Evolutionary conservation across 2,888 invertebrate species (phyloP).

Genomic region (Cheilosia vulpina): DNA sequence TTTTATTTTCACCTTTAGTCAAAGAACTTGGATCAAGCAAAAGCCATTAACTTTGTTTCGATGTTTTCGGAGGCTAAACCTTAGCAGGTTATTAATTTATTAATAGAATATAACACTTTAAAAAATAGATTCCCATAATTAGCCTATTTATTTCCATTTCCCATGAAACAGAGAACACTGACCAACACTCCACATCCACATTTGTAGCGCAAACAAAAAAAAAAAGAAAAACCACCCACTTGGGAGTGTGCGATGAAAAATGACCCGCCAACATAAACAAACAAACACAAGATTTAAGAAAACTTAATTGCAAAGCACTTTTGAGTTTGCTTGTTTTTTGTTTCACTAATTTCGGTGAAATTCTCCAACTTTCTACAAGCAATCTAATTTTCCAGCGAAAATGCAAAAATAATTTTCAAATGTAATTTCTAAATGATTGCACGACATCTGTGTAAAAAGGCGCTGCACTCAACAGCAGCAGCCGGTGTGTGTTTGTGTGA

Average conservation of each 20-base stretch:
- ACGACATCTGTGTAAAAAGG: neutral
- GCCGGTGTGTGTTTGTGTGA: neutral
- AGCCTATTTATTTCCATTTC: neutral
- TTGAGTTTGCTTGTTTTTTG: neutral
- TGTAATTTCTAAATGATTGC: conserved; percentile 7
- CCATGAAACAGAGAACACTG: neutral
- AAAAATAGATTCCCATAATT: no score
- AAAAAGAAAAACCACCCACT: neutral
- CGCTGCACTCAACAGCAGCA: neutral
- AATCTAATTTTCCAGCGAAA: neutral
- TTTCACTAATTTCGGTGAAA: neutral
- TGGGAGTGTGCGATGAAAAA: neutral
- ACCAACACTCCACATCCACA: neutral
- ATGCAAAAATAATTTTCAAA: neutral
- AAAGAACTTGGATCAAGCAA: no score
- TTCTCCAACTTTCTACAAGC: conserved; percentile 4
- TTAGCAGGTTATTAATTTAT: no score
- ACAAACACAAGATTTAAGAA: neutral
- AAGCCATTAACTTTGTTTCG: no score
- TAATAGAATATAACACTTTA: no score
- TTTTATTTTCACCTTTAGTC: no score
- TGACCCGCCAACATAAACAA: neutral
- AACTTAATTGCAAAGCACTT: neutral
- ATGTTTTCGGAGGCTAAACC: no score
- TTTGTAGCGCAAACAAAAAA: neutral